phyloP scores from a whole-genome alignment of 2,888 invertebrate species.

The Amorpha juglandis region DNA sequence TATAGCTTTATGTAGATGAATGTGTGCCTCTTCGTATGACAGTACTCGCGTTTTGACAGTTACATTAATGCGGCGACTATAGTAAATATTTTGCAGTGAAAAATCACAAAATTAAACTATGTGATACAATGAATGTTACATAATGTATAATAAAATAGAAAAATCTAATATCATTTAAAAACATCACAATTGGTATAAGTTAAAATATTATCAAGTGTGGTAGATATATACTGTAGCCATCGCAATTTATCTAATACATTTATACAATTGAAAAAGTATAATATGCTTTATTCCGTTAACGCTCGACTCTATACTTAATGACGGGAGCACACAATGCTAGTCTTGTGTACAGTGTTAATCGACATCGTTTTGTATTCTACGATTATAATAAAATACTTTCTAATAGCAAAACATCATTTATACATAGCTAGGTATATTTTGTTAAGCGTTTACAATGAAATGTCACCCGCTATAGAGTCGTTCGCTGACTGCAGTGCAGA shows the following conservation, averaged over 20 bases:
- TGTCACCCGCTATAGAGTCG: constrained; percentile 1
- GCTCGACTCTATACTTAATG: constrained; percentile 20
- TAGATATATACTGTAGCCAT: background rate
- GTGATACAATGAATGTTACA: background rate
- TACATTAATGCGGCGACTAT: background rate
- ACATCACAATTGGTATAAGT: constrained; percentile 1
- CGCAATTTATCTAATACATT: constrained; percentile 9
- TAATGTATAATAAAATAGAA: background rate
- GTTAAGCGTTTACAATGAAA: constrained; percentile 60
- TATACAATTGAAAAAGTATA: constrained; percentile 16
- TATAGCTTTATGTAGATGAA: constrained; percentile 73
- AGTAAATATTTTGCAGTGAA: background rate
- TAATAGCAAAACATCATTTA: constrained; percentile 52
- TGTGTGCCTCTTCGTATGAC: constrained; percentile 67
- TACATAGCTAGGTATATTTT: constrained; percentile 75
- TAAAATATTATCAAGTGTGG: background rate
- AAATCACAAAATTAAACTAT: background rate
- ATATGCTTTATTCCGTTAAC: constrained; percentile 26
- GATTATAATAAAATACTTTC: constrained; percentile 46
- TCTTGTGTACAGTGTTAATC: constrained; percentile 74
- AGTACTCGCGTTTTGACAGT: constrained; percentile 35
- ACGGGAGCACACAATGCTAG: constrained; percentile 48
- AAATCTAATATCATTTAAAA: background rate
- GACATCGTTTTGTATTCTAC: constrained; percentile 72
- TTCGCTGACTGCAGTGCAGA: constrained; percentile 30